Conservation (phyloP, 2,797 vertebrate genomes). For the Crossoptilon crossoptilon region DNA sequence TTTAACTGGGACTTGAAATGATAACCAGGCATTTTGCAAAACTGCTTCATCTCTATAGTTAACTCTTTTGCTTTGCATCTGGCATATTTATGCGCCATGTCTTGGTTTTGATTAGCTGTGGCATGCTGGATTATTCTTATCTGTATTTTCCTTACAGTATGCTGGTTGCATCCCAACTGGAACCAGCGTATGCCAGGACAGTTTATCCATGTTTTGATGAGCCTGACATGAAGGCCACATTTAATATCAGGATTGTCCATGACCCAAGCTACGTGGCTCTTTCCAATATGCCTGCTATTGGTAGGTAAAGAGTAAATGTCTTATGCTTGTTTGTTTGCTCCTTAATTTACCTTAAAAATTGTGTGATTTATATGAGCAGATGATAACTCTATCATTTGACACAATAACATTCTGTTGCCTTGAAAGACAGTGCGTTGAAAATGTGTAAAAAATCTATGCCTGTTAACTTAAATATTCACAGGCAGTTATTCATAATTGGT, state of each 20-base stretch:
- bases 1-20: background rate
- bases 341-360: background rate
- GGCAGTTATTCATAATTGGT: background rate
- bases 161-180: constrained; percentile 81
- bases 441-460: background rate
- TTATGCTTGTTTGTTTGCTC: rapidly evolving
- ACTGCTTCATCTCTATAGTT: background rate
- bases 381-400: background rate
- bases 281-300: constrained; percentile 84
- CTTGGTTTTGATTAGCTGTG: background rate
- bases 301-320: constrained; percentile 70
- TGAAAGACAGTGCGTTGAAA: background rate
- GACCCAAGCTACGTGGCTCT: constrained; percentile 80
- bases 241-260: constrained; percentile 82
- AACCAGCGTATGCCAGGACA: constrained; percentile 79
- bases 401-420: background rate
- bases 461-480: background rate
- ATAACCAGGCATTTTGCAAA: background rate
- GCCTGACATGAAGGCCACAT: constrained; percentile 84
- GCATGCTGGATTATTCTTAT: background rate
- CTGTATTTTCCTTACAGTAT: constrained; percentile 70
- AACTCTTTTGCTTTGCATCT: background rate
- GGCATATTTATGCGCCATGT: background rate
- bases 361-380: background rate
- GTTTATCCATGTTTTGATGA: constrained; percentile 87